Percentiles rank a stretch among this genome's conserved stretches.
These are phyloP conservation scores for Alcedo atthis DNA, from an alignment of 2,797 vertebrate genomes.

Conservation along the genomic window DNA sequence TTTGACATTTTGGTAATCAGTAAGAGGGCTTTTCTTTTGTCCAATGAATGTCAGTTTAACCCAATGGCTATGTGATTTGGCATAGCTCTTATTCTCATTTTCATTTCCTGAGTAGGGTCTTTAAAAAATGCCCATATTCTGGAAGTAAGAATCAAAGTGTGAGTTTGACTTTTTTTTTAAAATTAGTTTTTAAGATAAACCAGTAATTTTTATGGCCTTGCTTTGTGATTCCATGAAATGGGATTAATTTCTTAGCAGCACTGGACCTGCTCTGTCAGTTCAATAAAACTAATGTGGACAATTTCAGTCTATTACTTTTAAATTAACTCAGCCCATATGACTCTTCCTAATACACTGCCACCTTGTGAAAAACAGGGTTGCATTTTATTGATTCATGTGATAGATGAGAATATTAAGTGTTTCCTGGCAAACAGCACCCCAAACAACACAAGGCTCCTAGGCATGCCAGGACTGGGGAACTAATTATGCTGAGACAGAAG, in stretches of 20 bases:
- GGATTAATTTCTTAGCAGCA: slow-evolving; percentile 45
- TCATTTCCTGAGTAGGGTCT: neutral
- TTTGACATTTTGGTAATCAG: neutral
- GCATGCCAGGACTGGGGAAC: slow-evolving; percentile 37
- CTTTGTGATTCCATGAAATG: neutral
- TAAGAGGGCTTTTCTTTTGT: neutral
- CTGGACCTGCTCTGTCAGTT: slow-evolving; percentile 50
- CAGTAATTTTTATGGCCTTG: slow-evolving; percentile 16
- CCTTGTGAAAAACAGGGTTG: slow-evolving; percentile 66
- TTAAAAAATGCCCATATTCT: neutral
- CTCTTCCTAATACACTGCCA: slow-evolving; percentile 67
- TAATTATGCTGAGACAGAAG: slow-evolving; percentile 46
- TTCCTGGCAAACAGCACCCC: slow-evolving; percentile 39
- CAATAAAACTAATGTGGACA: slow-evolving; percentile 72
- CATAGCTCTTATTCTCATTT: neutral
- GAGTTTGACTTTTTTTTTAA: neutral
- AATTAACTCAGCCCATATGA: slow-evolving; percentile 73
- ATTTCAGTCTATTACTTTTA: slow-evolving; percentile 78
- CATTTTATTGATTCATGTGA: slow-evolving; percentile 68
- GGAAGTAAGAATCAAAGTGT: neutral
- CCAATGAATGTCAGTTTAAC: neutral
- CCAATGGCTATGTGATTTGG: neutral
- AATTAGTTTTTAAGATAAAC: slow-evolving; percentile 34
- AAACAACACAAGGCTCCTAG: slow-evolving; percentile 43
- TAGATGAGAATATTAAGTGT: slow-evolving; percentile 75